Evolutionary conservation across 35 echinoderm and acorn worm species (phyloP), one percentile per base, ranked within the genome.

Genomic region (Heliocidaris erythrogramma): DNA sequence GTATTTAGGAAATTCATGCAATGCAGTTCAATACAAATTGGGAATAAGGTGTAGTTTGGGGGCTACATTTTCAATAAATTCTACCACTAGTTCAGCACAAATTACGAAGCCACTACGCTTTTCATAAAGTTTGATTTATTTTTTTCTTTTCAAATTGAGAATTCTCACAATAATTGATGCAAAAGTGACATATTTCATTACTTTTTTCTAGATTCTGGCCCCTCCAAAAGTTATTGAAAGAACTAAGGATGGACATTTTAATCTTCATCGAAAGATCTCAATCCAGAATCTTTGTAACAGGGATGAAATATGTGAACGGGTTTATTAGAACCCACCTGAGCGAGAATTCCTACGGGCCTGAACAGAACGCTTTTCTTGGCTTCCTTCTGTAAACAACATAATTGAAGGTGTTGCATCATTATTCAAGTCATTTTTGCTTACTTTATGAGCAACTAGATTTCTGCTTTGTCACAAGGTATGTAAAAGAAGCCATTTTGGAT

Each of bases 241-340:
- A 78, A 78, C 65, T 78, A n/a, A 78, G 65, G 65, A 78, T 78
- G 17, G 65, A 21, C 65, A 18, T 21, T 27, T 78, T 24, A 42
- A n/a, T 78, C 65, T 27, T 78, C 35, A 42, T 42, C 65, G n/a
- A 21, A 18, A 24, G 27, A 78, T 27, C 65, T 78, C 21, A 1
- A 78, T 78, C 65, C 65, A 29, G 65, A 78, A n/a, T 27, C 65
- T n/a, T n/a, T 78, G 27, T 78, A 7, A 78, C 65, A 78, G 65
- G 65, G 65, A 78, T 78, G 65, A 78, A 78, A 78, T 78, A 78
- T 78, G 65, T 18, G 17, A 21, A 78, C 65, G 17, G 65, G 65
- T 78, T 18, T 78, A n/a, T 89, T 89, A 7, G 47, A 89, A 89
- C 87, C 87, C 87, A 89, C 87, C 87, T 89, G 87, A 89, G 47